Evolutionary conservation across 2,797 vertebrate species (phyloP), one percentile per base, ranked within the genome.

Genomic region (Protonibea diacanthus): DNA sequence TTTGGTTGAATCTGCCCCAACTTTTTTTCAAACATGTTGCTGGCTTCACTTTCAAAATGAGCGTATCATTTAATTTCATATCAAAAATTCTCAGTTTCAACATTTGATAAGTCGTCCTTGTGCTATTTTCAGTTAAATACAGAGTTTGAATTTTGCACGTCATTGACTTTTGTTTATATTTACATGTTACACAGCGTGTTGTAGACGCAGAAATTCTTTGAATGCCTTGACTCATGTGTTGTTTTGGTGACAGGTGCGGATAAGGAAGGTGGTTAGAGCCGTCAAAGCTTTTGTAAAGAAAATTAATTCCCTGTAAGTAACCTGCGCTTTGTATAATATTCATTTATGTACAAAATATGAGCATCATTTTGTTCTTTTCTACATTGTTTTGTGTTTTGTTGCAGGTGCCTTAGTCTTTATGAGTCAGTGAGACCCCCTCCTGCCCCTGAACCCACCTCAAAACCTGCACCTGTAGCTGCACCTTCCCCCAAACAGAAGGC

Each of bases 251-350:
- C 92, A 98, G 97, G 92, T 94, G 59, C 95, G 96, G 92, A 95
- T 97, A 5, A 95, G 97, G 83, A 96, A 91, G 90, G 88, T 96
- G n/a, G 83, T 95, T 27, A 94, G 94, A 74, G 64, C 94, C 21
- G 71, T 95, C 86, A 95, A 87, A 81, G 92, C 81, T 68, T 94
- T 97, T 82, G 81, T 96, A 70, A 96, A 93, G 79, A 95, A 91
- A 93, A 94, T 96, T 81, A 95, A 86, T 91, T 94, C 94, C 79
- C 90, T 95, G 97, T 98, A 91, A 96, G 97, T 90, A 60, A 38
- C 6, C 47, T 59, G 1, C 11, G 66, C n/a, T 53, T 59, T 23
- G 11, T 49, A 4, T 40, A 20, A 21, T 57, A 3, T 53, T 58
- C 3, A 52, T 47, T 27, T 14, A 42, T 52, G 2, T 38, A 20